Evolutionary conservation across 2,888 invertebrate genomes (phyloP), one percentile per base, ranked within the genome.

Genomic region (Drosophila yooni): DNA sequence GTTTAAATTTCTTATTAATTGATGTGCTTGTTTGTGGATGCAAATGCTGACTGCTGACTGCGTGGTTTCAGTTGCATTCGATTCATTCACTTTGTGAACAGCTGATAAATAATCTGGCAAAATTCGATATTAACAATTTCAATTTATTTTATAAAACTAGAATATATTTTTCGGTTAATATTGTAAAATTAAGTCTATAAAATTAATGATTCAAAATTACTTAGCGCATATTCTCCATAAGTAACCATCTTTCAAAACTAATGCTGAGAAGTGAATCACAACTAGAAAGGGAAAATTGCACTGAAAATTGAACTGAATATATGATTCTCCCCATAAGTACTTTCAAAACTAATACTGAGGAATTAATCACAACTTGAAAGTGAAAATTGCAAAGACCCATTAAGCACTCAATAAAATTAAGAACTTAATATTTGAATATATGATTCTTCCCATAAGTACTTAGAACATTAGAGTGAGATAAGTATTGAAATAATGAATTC

Each of bases 1-100:
- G 82, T 81, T 82, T 82, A 65, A 46, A 82, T 76, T 82, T 75
- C 67, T 69, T 71, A 80, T 77, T 81, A 80, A 77, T 80, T 77
- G 62, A 67, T 69, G 70, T 68, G 60, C 53, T 56, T 61, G 53
- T 46, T 51, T 59, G 68, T 48, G 50, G 59, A 61, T 64, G 70
- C 54, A 70, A 70, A 56, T 62, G 58, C 27, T 66, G 71, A 58
- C 21, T 62, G 62, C 21, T 66, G 71, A 53, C 43, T 54, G 43
- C 33, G 40, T 38, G 46, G 36, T 38, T 53, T 18, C 5, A 48
- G 15, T 18, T 48, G 43, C n/a, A 59, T 36, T 34, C n/a, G 51
- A 25, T 33, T 38, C 18, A 25, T 36, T 6, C 25, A n/a, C 40
- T 40, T 34, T 66, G 31, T 15, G 8, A 38, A 31, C 6, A 15